Percentiles rank a stretch among this genome's conserved stretches.
Evolutionary conservation across 2,797 vertebrate genomes (phyloP).

Genomic region (Rhadinocentrus ornatus): DNA sequence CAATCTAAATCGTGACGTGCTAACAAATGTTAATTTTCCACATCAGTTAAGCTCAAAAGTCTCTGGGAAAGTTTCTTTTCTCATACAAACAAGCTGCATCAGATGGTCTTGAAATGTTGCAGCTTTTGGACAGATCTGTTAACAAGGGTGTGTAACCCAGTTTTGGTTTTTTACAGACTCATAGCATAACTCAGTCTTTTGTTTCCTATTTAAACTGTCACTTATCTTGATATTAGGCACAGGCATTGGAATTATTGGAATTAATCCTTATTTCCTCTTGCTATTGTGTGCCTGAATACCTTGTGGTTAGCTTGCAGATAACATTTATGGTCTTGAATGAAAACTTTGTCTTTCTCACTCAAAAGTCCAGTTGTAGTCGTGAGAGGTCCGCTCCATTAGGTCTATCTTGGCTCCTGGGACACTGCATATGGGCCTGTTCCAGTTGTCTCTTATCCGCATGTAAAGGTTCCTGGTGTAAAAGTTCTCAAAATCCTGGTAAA

Average conservation of each 20-base stretch:
- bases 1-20: too few species aligned
- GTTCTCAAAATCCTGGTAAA: constrained; percentile 97
- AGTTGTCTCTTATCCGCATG: constrained; percentile 94
- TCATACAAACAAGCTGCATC: background rate
- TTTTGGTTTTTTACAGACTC: background rate
- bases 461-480: constrained; percentile 95
- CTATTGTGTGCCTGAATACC: background rate
- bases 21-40: background rate
- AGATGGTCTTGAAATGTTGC: too few species aligned
- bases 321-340: constrained; percentile 4
- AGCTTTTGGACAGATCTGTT: too few species aligned
- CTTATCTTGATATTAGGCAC: background rate
- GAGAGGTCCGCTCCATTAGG: constrained; percentile 87
- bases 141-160: background rate
- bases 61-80: background rate
- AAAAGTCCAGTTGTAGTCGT: constrained; percentile 96
- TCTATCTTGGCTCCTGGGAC: constrained; percentile 92
- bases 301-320: background rate
- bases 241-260: background rate
- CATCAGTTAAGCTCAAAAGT: background rate
- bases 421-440: constrained; percentile 93
- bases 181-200: background rate
- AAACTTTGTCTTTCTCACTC: constrained; percentile 81
- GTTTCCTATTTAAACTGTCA: background rate
- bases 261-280: background rate